These are phyloP conservation scores for Chouioia cunea DNA, from an alignment of 2,888 invertebrate genomes.

Conservation along the genomic window DNA sequence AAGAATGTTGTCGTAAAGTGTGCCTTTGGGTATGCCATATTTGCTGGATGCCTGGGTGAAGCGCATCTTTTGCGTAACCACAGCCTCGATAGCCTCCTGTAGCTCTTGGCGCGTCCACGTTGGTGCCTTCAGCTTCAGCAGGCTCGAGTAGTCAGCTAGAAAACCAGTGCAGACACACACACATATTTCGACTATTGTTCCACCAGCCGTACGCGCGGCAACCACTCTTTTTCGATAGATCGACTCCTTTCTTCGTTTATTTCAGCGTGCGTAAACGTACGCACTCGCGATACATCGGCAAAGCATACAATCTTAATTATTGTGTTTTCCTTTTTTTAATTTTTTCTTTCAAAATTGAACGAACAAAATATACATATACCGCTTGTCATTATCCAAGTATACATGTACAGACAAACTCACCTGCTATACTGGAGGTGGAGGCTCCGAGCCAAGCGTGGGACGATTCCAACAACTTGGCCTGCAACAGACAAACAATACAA, in stretches of 20 bases:
- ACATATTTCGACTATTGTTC: too few species aligned
- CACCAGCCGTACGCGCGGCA: too few species aligned
- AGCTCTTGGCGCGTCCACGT: slow-evolving; percentile 82
- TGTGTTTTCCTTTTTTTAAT: too few species aligned
- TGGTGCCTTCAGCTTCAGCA: slow-evolving; percentile 81
- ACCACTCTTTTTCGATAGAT: too few species aligned
- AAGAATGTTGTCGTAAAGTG: slow-evolving; percentile 82
- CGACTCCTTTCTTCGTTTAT: too few species aligned
- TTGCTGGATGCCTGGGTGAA: slow-evolving; percentile 81
- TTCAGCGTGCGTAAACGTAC: too few species aligned
- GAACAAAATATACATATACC: background rate
- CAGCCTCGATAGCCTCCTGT: slow-evolving; percentile 82
- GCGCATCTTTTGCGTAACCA: slow-evolving; percentile 81
- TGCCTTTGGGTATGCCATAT: slow-evolving; percentile 82
- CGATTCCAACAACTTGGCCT: slow-evolving; percentile 93
- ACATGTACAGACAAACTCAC: slow-evolving; percentile 75
- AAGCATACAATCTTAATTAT: too few species aligned
- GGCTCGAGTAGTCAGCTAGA: slow-evolving; percentile 73
- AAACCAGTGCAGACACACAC: slow-evolving; percentile 59
- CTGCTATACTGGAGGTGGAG: slow-evolving; percentile 90
- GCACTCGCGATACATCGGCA: too few species aligned
- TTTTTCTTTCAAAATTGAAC: too few species aligned
- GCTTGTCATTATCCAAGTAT: slow-evolving; percentile 3
- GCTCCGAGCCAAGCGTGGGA: slow-evolving; percentile 94
- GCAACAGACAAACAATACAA: slow-evolving; percentile 70